Evolutionary conservation across 1,140 invertebrate species (phyloP).

Genomic region (Caerostris darwini): DNA sequence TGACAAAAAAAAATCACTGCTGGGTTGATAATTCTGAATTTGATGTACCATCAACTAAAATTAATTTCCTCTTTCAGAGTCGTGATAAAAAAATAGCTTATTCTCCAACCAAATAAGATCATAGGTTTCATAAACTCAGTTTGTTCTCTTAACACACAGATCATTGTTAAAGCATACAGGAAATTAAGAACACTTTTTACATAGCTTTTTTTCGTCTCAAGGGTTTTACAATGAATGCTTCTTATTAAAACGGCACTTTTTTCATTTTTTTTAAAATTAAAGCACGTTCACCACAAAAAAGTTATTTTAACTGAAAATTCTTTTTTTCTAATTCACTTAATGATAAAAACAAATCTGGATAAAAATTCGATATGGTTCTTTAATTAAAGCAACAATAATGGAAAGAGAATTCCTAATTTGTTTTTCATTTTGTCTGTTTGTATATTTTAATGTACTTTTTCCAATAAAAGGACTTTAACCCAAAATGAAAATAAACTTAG

Average conservation of each 20-base stretch:
- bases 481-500: neutral
- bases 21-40: neutral
- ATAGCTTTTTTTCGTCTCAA: neutral
- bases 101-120: neutral
- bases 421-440: neutral
- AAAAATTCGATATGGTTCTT: neutral
- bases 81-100: neutral
- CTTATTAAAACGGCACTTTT: neutral
- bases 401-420: neutral
- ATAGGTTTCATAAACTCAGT: neutral
- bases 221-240: neutral
- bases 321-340: neutral
- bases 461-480: neutral
- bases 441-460: neutral
- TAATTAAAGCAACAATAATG: neutral
- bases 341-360: neutral
- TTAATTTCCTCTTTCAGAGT: neutral
- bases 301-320: neutral
- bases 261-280: neutral
- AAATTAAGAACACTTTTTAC: neutral
- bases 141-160: neutral
- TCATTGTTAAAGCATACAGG: conserved; percentile 7
- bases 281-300: neutral
- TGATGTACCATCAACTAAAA: neutral
- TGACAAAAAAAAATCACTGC: too few species aligned